These are phyloP conservation scores for Neopelma chrysocephalum DNA, from an alignment of 2,797 vertebrate genomes.

Conservation along the genomic window DNA sequence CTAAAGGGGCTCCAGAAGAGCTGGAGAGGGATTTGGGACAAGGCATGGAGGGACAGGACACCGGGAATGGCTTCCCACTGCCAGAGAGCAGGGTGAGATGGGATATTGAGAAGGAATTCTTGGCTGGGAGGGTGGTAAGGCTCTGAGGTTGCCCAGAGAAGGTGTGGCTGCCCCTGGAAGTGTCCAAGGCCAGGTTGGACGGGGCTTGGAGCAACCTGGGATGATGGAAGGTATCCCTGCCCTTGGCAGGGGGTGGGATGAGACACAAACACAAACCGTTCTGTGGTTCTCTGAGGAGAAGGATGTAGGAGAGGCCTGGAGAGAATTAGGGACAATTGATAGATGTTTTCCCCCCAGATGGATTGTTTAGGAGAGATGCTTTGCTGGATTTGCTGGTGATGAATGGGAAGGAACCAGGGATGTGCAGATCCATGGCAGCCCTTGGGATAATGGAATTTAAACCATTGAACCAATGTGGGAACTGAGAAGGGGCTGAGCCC, in stretches of 20 bases:
- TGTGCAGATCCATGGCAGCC: not conserved
- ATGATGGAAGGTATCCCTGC: fast-evolving
- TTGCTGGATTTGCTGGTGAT: not conserved
- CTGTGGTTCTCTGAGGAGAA: not conserved
- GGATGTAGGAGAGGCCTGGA: fast-evolving
- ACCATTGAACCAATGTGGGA: fast-evolving
- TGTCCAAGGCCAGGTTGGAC: fast-evolving
- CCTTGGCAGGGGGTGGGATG: not conserved
- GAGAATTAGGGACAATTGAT: not conserved
- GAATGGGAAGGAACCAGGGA: not conserved
- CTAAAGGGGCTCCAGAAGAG: not conserved
- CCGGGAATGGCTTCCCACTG: not conserved
- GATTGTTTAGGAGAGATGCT: not conserved
- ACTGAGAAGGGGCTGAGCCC: not conserved
- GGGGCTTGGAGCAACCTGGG: not conserved
- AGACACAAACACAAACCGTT: not conserved
- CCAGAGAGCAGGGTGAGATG: not conserved
- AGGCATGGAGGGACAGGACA: not conserved
- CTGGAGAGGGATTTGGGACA: not conserved
- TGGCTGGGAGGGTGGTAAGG: not conserved
- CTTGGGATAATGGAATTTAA: fast-evolving
- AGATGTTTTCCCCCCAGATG: fast-evolving
- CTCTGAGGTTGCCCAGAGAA: fast-evolving
- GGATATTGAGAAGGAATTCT: not conserved
- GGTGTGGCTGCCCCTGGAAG: not conserved